Base-by-base conservation (phyloP, 2,797 vertebrate species). In the Pagetopsis macropterus region DNA sequence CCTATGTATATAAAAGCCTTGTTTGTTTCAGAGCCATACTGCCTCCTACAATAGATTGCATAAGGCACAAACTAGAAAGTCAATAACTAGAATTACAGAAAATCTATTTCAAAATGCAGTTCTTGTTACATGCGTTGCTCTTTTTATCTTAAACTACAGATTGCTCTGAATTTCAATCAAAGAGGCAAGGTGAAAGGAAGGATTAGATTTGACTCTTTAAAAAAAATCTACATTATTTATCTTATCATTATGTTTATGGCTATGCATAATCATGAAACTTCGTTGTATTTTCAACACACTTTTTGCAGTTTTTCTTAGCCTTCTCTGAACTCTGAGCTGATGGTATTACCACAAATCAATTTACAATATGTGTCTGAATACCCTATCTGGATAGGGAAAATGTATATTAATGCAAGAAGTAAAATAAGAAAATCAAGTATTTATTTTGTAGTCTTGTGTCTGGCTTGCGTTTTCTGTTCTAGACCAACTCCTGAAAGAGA, bases 1-100 rank as follows among this genome's bases (percentile, higher is more conserved):
- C 75, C 83, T 56, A 87, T 78, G 84, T 81, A 81, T 83, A 72
- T 89, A 81, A 83, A 84, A 83, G 69, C 75, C 44, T 21, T 27
- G 37, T 68, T 84, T 82, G 65, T 74, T 79, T 84, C 59, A 40
- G 40, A 60, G 81, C 75, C 72, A 65, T 57, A 37, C 64, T 43
- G 65, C 78, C 74, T 85, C 73, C 74, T 84, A 78, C 73, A 79
- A 70, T 78, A 67, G 48, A 76, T 83, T 86, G 52, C 68, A 56
- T 82, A 90, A 86, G 69, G 19, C 59, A 65, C 69, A 61, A 84
- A 73, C 75, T 74, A 67, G 33, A 37, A 37, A 68, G 60, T 74
- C 58, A 70, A 63, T 65, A 79, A 70, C 51, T 43, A 37, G 33
- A 60, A 45, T 56, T 70, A 23, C 19, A 58, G 55, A 19, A 54